Percentiles rank a stretch among this genome's conserved stretches.
Conservation (phyloP, 1,140 invertebrate genomes). For the Aphaenogaster floridana region DNA sequence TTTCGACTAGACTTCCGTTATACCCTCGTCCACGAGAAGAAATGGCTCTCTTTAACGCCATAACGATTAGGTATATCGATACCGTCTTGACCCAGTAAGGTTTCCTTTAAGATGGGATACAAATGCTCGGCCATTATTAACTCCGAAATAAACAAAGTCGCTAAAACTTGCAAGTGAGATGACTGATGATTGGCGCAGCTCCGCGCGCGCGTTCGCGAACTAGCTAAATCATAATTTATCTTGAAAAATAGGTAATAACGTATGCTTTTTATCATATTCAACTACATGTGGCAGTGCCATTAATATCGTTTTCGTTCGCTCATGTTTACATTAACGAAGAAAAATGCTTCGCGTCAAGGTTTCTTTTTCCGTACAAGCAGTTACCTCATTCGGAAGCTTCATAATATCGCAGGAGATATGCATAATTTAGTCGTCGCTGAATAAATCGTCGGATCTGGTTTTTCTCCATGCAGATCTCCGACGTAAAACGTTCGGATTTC, state of each 20-base stretch:
- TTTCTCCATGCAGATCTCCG: not conserved
- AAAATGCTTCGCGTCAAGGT: not conserved
- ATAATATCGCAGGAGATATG: not conserved
- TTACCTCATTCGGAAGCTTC: not conserved
- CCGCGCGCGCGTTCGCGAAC: not conserved
- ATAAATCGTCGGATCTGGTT: not conserved
- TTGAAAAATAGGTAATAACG: not conserved
- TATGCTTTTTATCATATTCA: not conserved
- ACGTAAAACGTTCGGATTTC: not conserved
- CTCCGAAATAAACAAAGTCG: constrained; percentile 8
- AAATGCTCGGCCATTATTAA: constrained; percentile 42
- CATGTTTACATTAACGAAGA: not conserved
- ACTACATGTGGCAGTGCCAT: not conserved
- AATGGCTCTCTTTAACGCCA: constrained; percentile 20
- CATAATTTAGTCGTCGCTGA: constrained; percentile 1
- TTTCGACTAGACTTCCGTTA: constrained; percentile 68
- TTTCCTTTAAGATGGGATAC: constrained; percentile 31
- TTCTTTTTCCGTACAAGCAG: not conserved
- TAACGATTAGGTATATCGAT: constrained; percentile 38
- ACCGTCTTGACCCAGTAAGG: constrained; percentile 13
- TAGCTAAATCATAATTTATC: constrained; percentile 11
- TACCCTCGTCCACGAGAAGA: constrained; percentile 55
- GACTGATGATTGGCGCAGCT: not conserved
- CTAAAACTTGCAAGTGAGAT: not conserved
- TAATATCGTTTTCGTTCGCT: not conserved